Evolutionary conservation across 2,113 vertebrate genomes (phyloP), one percentile per base, ranked within the genome.

Genomic region (Mobula birostris): DNA sequence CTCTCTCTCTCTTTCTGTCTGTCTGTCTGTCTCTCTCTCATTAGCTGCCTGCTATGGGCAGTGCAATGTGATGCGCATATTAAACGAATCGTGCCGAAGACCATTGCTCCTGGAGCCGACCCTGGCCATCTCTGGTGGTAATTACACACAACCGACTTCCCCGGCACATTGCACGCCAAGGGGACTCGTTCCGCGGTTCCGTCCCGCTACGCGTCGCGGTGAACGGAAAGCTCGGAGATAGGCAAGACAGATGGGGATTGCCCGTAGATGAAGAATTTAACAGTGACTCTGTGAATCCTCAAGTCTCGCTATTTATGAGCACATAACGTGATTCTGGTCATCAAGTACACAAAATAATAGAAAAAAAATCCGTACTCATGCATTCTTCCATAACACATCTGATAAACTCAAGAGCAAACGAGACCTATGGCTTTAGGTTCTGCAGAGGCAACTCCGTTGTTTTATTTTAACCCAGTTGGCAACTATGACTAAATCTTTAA

Each of bases 31-130:
- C 85, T 12, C 61, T 21, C 56, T 36, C 85, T 95, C 96, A 95
- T 95, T 95, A 94, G 96, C 96, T 58, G 94, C 78, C 68, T 19
- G 96, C 95, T 95, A 95, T 95, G 94, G 96, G 96, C 96, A 95
- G 94, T 94, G 95, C 90, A 95, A 95, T 96, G 97, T 95, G 96
- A 95, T 95, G 96, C 95, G 97, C 96, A 97, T 96, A 95, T 96
- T 74, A 95, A 96, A 96, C 95, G 94, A 40, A 95, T 95, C 94
- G 94, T 0, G 87, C 95, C 95, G 94, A 95, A 95, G 95, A 96
- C 95, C 94, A 94, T 94, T 95, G 90, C 95, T 95, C 94, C 95
- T 58, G 94, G 91, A 95, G 94, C 94, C 95, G 95, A 96, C 95
- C 96, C 95, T 95, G 94, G 94, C 77, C 94, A 95, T 68, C 72